Base-by-base conservation (phyloP, 2,888 invertebrate genomes). In the Ennomos quercinarius region DNA sequence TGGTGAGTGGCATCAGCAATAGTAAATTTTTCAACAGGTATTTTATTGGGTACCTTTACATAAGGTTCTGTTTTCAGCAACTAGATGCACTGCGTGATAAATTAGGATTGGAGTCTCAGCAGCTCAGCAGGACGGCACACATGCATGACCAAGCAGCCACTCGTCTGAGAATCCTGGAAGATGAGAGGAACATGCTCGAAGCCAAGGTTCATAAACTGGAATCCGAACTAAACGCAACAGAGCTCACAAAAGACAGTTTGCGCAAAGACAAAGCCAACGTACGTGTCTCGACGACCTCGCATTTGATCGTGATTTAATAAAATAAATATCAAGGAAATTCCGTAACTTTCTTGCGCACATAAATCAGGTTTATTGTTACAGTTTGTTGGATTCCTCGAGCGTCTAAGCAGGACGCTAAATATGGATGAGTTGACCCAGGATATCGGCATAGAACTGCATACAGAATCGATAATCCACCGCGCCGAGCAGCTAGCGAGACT, bases 341-440 rank as follows among this genome's bases (percentile, higher is more conserved):
- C 42, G 52, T 38, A 46, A 61, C 57, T 53, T 61, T 57, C 51
- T 61, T 57, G 52, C 55, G 27, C 42, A 61, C 44, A 51, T 66
- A 62, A 63, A 54, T 59, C 39, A 45, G 48, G 53, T 63, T 66
- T 73, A 63, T 74, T 81, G 70, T 91, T 92, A 73, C 86, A 96
- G 96, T 95, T 97, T 75, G 94, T 96, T 81, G 95, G 96, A 74
- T 97, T 97, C 87, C 91, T 98, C 82, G 97, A 98, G 79, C 94
- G 96, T 57, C 89, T 98, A 64, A 96, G 96, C 66, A 94, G 96
- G 75, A 96, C 96, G 40, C 94, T 98, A 83, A 97, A 96, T 84
- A 95, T 97, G 95, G 97, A 97, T 77, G 96, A 96, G 84, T 94
- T 97, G 74, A 95, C 96, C 34, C 94, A 95, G 74, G 97, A 97